These are phyloP conservation scores for Elymnias hypermnestra DNA, from an alignment of 1,140 invertebrate genomes.

Conservation along the genomic window DNA sequence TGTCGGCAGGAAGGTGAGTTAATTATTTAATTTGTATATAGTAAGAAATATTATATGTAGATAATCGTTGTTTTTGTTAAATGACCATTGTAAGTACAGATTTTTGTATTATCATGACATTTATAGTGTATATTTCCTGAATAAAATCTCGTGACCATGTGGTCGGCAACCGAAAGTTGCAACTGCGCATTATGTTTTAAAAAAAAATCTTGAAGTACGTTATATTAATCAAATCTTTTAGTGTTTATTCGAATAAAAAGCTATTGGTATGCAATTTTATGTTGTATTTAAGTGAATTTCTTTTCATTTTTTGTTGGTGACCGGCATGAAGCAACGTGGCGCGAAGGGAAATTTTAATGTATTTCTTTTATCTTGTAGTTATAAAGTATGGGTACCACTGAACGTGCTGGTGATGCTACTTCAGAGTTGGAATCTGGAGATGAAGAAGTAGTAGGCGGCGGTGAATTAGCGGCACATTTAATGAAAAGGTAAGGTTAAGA, in stretches of 20 bases:
- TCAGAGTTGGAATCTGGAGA: slow-evolving; percentile 67
- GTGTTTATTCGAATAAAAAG: no score
- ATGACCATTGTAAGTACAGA: slow-evolving; percentile 4
- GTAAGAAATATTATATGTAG: slow-evolving; percentile 1
- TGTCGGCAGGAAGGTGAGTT: slow-evolving; percentile 63
- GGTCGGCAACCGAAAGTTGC: slow-evolving; percentile 46
- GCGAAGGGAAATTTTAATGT: slow-evolving; percentile 29
- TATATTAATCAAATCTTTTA: background rate
- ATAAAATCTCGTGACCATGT: slow-evolving; percentile 45
- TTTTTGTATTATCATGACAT: background rate
- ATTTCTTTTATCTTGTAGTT: slow-evolving; percentile 50
- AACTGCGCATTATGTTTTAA: slow-evolving; percentile 67
- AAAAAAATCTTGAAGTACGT: slow-evolving; percentile 22
- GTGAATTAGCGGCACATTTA: slow-evolving; percentile 56
- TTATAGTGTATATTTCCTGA: slow-evolving; percentile 6
- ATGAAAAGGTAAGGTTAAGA: slow-evolving; percentile 51
- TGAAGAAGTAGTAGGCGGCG: slow-evolving; percentile 59
- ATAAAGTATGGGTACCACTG: slow-evolving; percentile 62
- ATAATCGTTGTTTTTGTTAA: slow-evolving; percentile 3
- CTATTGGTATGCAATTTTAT: background rate
- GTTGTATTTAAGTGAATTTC: background rate
- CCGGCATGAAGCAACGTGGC: slow-evolving; percentile 59
- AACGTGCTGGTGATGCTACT: slow-evolving; percentile 59
- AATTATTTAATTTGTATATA: slow-evolving; percentile 29
- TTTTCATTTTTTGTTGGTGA: slow-evolving; percentile 11